phyloP scores from a whole-genome alignment of 2,113 vertebrate genomes.

The Bos javanicus region DNA sequence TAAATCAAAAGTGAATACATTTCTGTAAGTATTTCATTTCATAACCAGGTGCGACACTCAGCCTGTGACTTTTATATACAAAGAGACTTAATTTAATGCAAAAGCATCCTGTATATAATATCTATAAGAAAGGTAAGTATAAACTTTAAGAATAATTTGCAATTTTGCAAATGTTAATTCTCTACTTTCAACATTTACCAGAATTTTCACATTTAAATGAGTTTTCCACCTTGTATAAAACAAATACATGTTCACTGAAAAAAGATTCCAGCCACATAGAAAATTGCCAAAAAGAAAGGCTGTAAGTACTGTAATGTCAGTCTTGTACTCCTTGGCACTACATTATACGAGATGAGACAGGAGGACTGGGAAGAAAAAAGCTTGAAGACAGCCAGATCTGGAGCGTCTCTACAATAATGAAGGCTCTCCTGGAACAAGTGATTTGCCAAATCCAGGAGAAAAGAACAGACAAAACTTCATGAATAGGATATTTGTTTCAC shows the following conservation, averaged over 20 bases:
- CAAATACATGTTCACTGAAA: neutral
- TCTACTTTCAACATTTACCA: neutral
- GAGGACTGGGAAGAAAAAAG: neutral
- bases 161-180: slow-evolving; percentile 4
- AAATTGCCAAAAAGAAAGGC: slow-evolving; percentile 12
- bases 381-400: neutral
- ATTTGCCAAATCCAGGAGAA: slow-evolving; percentile 36
- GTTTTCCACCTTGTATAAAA: slow-evolving; percentile 14
- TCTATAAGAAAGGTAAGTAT: neutral
- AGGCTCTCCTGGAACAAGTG: neutral
- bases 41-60: neutral
- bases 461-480: slow-evolving; percentile 36
- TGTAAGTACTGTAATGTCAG: neutral
- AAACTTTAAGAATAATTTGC: neutral
- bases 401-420: neutral
- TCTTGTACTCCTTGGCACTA: neutral
- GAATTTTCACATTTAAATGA: slow-evolving; percentile 9
- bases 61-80: neutral
- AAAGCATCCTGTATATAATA: neutral
- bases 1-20: slow-evolving; percentile 57
- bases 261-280: neutral
- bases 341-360: neutral
- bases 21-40: slow-evolving; percentile 52
- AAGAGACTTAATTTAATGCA: neutral
- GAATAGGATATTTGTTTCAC: slow-evolving; percentile 52